Evolutionary conservation across 2,113 vertebrate genomes (phyloP).

Genomic region (Cariama cristata): DNA sequence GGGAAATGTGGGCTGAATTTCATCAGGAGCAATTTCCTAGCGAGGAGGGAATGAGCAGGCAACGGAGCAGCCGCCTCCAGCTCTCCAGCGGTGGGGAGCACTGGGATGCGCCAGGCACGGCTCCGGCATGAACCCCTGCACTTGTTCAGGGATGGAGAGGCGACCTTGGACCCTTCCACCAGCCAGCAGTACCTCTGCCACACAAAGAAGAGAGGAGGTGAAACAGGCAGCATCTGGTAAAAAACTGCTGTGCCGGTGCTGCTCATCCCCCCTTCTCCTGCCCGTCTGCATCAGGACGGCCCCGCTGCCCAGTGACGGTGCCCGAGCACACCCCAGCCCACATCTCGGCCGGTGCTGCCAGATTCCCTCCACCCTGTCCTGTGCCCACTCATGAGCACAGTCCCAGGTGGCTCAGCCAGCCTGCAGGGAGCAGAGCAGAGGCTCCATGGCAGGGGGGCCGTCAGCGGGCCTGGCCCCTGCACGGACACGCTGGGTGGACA

Average conservation of each 20-base stretch:
- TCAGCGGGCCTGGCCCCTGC: too few relatives aligned
- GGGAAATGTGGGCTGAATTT: slow-evolving; percentile 11
- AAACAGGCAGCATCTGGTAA: neutral
- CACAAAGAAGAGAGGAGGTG: neutral
- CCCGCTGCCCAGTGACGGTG: fast-evolving
- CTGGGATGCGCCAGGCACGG: neutral
- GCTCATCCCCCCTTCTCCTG: neutral
- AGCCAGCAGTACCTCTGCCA: neutral
- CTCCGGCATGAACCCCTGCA: neutral
- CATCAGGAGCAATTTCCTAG: slow-evolving; percentile 12
- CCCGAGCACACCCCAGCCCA: neutral
- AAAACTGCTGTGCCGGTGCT: fast-evolving
- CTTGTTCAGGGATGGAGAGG: neutral
- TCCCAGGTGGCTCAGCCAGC: neutral
- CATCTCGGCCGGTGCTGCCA: fast-evolving
- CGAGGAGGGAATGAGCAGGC: neutral
- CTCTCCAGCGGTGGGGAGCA: fast-evolving
- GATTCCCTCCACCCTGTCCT: neutral
- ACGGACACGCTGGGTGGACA: fast-evolving
- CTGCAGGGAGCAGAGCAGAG: neutral
- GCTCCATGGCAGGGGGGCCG: fast-evolving
- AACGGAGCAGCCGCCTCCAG: neutral
- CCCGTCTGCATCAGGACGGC: fast-evolving
- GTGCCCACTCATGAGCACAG: fast-evolving
- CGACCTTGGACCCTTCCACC: fast-evolving